Conservation (phyloP, 2,888 invertebrate species). For the Cephus pygmeus region DNA sequence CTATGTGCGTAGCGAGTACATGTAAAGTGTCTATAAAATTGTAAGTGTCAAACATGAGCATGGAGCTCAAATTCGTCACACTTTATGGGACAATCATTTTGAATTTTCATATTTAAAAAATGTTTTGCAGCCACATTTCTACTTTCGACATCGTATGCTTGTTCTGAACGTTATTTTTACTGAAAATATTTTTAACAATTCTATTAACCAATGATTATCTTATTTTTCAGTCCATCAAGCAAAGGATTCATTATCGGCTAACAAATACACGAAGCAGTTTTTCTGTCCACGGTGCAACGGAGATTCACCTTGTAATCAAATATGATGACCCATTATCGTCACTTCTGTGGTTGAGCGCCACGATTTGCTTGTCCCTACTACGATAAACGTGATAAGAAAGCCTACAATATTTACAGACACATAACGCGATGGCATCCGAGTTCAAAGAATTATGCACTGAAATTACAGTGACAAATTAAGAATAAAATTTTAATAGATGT, state of each 20-base stretch:
- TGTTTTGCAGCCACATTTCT: too few relatives aligned
- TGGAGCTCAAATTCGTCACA: conserved; percentile 46
- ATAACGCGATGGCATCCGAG: conserved; percentile 48
- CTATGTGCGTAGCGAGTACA: conserved; percentile 51
- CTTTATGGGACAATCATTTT: conserved; percentile 35
- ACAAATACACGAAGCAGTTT: conserved; percentile 8
- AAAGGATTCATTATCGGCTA: too few relatives aligned
- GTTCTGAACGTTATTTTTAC: too few relatives aligned
- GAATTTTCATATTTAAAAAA: too few relatives aligned
- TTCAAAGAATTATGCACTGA: conserved; percentile 35
- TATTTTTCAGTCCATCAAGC: too few relatives aligned
- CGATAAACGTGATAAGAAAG: conserved; percentile 46
- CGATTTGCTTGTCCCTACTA: conserved; percentile 52
- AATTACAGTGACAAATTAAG: conserved; percentile 32
- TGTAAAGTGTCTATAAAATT: conserved; percentile 48
- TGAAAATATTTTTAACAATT: too few relatives aligned
- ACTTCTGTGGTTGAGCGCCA: conserved; percentile 53
- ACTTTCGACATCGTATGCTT: too few relatives aligned
- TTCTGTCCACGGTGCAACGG: conserved; percentile 28
- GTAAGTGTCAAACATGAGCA: conserved; percentile 45
- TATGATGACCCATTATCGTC: conserved; percentile 47
- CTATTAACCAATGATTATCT: too few relatives aligned
- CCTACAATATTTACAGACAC: conserved; percentile 51
- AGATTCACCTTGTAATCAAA: conserved; percentile 39
- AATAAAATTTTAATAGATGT: too few relatives aligned